A percentile compares a stretch with the other conserved stretches of the same genome.
These are phyloP conservation scores for Achlya flavicornis DNA, from an alignment of 2,888 invertebrate species.

Conservation along the genomic window DNA sequence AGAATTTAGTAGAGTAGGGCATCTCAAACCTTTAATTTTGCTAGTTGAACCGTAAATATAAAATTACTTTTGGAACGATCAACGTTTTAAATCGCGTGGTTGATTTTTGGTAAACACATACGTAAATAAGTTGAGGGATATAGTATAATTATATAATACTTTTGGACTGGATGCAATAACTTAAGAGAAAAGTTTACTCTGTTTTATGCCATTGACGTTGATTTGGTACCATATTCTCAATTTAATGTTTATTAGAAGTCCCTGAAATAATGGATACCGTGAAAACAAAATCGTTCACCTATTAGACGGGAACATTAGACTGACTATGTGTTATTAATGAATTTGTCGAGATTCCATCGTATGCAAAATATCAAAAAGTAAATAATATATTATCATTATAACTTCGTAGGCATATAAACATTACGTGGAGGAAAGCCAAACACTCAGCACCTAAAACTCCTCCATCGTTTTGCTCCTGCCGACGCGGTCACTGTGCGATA, in stretches of 20 bases:
- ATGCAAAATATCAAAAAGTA: constrained; percentile 11
- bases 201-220: not conserved
- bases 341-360: not conserved
- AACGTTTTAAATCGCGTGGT: not conserved
- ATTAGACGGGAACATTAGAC: not conserved
- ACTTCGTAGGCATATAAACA: not conserved
- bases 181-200: not conserved
- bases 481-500: not conserved
- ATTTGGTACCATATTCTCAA: not conserved
- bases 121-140: too few species aligned
- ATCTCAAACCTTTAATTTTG: not conserved
- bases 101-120: not conserved
- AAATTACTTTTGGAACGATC: not conserved
- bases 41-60: not conserved
- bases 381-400: not conserved
- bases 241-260: too few species aligned
- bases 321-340: not conserved
- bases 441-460: constrained; percentile 9
- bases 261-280: not conserved
- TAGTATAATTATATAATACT: not conserved
- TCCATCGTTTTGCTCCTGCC: not conserved
- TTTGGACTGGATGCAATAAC: not conserved
- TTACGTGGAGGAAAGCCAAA: constrained; percentile 4
- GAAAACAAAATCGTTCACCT: not conserved
- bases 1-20: not conserved